A percentile compares a stretch with the other conserved stretches of the same genome.
These are phyloP conservation scores for Onychostoma macrolepis DNA, from an alignment of 2,113 vertebrate species.

Conservation along the genomic window DNA sequence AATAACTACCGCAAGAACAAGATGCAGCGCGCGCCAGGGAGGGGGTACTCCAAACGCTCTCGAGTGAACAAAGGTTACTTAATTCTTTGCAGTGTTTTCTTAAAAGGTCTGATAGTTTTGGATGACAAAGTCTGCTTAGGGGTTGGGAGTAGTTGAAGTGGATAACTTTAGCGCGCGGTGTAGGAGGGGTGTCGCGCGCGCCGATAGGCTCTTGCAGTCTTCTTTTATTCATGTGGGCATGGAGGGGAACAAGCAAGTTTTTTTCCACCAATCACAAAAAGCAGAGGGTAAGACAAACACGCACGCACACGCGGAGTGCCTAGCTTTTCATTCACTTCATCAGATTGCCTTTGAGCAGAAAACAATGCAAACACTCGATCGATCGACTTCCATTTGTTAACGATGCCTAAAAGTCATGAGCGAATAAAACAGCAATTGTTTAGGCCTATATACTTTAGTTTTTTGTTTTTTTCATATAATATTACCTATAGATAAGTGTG, in stretches of 20 bases:
- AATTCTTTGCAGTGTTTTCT: conserved; percentile 64
- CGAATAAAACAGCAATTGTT: neutral
- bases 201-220: conserved; percentile 78
- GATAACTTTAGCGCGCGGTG: conserved; percentile 69
- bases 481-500: neutral
- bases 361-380: conserved; percentile 56
- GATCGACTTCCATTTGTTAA: conserved; percentile 39
- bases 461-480: neutral
- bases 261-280: conserved; percentile 75
- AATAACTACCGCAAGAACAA: conserved; percentile 50
- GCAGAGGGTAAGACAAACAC: conserved; percentile 31
- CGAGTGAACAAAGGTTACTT: conserved; percentile 62
- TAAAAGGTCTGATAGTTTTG: conserved; percentile 64
- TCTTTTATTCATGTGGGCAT: conserved; percentile 81
- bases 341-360: conserved; percentile 60
- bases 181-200: conserved; percentile 64
- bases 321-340: conserved; percentile 52
- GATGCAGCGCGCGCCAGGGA: conserved; percentile 49
- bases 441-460: neutral
- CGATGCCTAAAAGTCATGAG: neutral
- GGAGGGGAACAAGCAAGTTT: conserved; percentile 72
- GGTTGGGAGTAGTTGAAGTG: conserved; percentile 75
- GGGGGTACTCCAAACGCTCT: conserved; percentile 59
- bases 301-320: conserved; percentile 36
- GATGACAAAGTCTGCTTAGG: conserved; percentile 66